Percentiles rank a stretch among this genome's conserved stretches.
Conservation (phyloP, 2,113 vertebrate species). For the Callospermophilus lateralis region DNA sequence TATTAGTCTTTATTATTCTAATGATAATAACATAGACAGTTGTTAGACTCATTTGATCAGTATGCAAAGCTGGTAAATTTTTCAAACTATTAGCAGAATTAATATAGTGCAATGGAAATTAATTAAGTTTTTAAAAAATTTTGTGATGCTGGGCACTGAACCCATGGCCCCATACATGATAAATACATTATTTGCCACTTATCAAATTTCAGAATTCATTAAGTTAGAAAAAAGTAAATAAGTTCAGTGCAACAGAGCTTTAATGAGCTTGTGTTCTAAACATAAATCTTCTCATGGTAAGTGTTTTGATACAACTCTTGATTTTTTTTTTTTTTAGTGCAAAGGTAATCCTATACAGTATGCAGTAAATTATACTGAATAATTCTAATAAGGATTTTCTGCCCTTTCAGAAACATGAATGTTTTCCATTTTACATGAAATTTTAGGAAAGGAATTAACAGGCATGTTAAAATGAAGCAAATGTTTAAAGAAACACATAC, state of each 20-base stretch:
- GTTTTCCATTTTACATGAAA: neutral
- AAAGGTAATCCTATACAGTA: neutral
- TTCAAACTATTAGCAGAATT: neutral
- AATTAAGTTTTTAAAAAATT: neutral
- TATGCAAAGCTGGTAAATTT: neutral
- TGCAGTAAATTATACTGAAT: neutral
- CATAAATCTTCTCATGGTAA: neutral
- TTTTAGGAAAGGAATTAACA: neutral
- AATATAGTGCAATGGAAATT: neutral
- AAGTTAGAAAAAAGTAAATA: too few relatives aligned
- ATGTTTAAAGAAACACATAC: neutral
- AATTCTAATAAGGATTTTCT: neutral
- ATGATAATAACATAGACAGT: neutral
- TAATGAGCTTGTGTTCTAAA: neutral
- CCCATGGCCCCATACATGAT: neutral
- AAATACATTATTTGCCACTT: neutral
- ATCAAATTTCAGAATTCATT: neutral
- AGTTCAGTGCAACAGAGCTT: neutral
- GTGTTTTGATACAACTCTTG: neutral
- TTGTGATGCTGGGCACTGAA: neutral
- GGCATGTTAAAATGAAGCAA: neutral
- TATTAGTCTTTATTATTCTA: neutral
- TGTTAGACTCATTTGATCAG: neutral
- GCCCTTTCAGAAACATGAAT: neutral
- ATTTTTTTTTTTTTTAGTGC: neutral